Base-by-base conservation (phyloP, 2,888 invertebrate genomes). In the Xestia xanthographa region DNA sequence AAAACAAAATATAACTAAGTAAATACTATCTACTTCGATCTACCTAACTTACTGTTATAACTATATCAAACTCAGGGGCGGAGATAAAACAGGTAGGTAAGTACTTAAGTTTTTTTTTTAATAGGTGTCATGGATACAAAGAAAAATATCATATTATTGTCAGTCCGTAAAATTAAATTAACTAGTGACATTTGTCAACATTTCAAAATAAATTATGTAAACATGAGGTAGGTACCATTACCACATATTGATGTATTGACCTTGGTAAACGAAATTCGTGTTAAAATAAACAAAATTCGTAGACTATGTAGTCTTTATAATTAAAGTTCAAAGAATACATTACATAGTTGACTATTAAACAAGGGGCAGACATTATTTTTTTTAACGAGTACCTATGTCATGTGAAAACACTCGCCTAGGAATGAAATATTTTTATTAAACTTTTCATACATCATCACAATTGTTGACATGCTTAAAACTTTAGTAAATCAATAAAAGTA, bases 251-350 rank as follows among this genome's bases (percentile, higher is more conserved):
- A 56, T 75, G 38, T 75, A 66, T 62, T 65, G 66, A 71, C 84
- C 84, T 83, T 86, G 86, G 67, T 56, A 65, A 67, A 34, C 45
- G 38, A 20, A 72, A 78, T 70, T 79, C 22, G 5, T 78, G 58
- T 53, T 69, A 63, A 75, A 72, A 69, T 72, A 66, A 85, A 72
- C 69, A 70, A 69, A 82, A 85, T 69, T 85, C 56, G 43, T 72
- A 56, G 69, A 69, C 60, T 69, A 76, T 62, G 63, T 66, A 83
- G 84, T 66, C 56, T 53, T 63, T 53, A 72, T 68, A 53, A 72
- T 62, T 48, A 53, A 71, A 77, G 72, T 86, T 82, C 83, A 83
- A 70, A 70, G 65, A 72, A 83, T 72, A 67, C 22, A 76, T 75
- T 82, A 85, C 11, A 2, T 6, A 72, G 80, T 82, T 68, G 66